These are phyloP conservation scores for Casuarius casuarius DNA, from an alignment of 2,113 vertebrate species.

Conservation along the genomic window DNA sequence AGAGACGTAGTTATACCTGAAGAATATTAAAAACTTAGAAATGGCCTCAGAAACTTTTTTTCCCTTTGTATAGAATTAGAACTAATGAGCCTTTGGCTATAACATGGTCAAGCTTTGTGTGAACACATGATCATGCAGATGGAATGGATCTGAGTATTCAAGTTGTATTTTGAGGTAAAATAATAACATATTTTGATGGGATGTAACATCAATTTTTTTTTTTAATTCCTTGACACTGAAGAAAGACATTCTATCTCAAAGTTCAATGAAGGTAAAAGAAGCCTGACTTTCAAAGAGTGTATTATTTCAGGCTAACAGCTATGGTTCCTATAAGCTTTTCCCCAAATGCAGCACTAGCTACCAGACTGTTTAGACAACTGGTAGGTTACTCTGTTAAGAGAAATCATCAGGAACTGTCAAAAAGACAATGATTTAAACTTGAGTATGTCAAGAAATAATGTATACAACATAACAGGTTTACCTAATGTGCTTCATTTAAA, in stretches of 20 bases:
- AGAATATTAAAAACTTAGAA: not conserved
- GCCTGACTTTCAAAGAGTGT: not conserved
- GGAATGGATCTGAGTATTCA: not conserved
- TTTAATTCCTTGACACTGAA: not conserved
- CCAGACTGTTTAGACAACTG: not conserved
- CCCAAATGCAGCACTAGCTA: not conserved
- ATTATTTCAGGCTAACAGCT: not conserved
- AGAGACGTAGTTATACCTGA: not conserved
- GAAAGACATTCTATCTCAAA: not conserved
- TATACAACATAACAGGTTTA: not conserved
- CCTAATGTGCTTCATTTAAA: conserved; percentile 34
- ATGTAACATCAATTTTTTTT: not conserved
- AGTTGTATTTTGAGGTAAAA: not conserved
- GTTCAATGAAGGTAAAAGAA: not conserved
- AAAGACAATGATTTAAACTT: not conserved
- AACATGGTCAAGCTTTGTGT: not conserved
- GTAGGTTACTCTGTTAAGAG: not conserved
- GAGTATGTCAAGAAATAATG: conserved; percentile 1
- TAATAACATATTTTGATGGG: not conserved
- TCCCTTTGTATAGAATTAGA: not conserved
- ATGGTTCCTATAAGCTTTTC: not conserved
- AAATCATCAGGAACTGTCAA: not conserved
- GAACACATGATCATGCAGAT: not conserved
- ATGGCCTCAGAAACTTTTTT: not conserved
- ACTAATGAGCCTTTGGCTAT: not conserved